Conservation (phyloP, 2,888 invertebrate species). For the Netelia inedita region DNA sequence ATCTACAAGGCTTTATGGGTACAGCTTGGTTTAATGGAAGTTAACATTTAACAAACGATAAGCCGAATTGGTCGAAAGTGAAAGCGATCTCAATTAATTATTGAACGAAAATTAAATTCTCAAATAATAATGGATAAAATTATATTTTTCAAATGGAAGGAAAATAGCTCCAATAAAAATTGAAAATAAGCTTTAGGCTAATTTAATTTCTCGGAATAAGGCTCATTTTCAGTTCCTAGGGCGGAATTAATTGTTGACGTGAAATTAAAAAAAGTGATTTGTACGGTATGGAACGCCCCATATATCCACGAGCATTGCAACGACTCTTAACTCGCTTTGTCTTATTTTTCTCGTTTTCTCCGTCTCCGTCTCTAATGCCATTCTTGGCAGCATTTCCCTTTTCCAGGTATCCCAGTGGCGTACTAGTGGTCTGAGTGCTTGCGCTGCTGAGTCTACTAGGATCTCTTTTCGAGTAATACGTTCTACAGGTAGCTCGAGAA, state of each 20-base stretch:
- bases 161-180: too few relatives aligned
- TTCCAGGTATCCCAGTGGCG: not conserved
- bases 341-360: constrained; percentile 14
- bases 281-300: not conserved
- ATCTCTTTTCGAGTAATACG: constrained; percentile 29
- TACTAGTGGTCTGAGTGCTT: constrained; percentile 3
- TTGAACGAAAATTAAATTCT: too few relatives aligned
- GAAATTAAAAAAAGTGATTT: not conserved
- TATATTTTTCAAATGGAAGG: too few relatives aligned
- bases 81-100: too few relatives aligned
- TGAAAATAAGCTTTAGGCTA: too few relatives aligned
- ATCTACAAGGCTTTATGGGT: too few relatives aligned
- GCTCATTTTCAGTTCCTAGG: too few relatives aligned
- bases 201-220: too few relatives aligned
- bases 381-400: constrained; percentile 10
- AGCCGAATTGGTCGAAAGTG: too few relatives aligned
- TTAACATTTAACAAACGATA: too few relatives aligned
- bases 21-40: too few relatives aligned
- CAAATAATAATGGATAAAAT: too few relatives aligned
- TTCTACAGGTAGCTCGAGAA: constrained; percentile 54
- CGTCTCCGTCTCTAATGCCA: constrained; percentile 13
- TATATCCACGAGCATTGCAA: constrained; percentile 10
- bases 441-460: constrained; percentile 20
- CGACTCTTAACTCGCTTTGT: constrained; percentile 10
- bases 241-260: not conserved